Evolutionary conservation across 2,113 vertebrate genomes (phyloP).

Genomic region (Tenrec ecaudatus): DNA sequence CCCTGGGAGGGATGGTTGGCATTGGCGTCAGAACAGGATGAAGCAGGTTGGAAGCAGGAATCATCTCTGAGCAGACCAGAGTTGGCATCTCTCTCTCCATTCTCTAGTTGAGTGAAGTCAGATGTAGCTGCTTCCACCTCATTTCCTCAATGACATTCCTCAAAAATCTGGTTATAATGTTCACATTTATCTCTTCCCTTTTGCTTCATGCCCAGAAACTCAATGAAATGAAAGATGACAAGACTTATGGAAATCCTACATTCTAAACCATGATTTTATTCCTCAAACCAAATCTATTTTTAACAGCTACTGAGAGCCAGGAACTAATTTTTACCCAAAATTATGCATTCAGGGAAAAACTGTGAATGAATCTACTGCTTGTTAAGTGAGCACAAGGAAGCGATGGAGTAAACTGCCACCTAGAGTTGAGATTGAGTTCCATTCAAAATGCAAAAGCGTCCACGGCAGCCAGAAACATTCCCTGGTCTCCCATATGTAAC

Average conservation of each 20-base stretch:
- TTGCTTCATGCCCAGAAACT: constrained; percentile 57
- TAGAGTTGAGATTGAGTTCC: constrained; percentile 85
- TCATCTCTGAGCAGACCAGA: too few relatives aligned
- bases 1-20: too few relatives aligned
- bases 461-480: background rate
- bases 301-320: constrained; percentile 75
- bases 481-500: background rate
- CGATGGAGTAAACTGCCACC: constrained; percentile 88
- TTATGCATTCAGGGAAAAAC: constrained; percentile 81
- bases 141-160: background rate
- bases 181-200: constrained; percentile 67
- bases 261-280: constrained; percentile 74
- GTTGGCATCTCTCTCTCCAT: too few relatives aligned
- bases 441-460: constrained; percentile 27
- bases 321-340: constrained; percentile 78
- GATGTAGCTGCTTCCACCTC: too few relatives aligned
- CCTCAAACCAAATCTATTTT: constrained; percentile 78
- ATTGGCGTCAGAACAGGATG: too few relatives aligned
- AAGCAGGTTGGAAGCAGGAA: too few relatives aligned
- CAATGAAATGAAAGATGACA: constrained; percentile 69
- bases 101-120: too few relatives aligned
- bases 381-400: constrained; percentile 73
- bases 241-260: constrained; percentile 70
- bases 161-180: constrained; percentile 42
- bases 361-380: constrained; percentile 80